Conservation (phyloP, 2,888 invertebrate species). For the Shargacucullia verbasci region DNA sequence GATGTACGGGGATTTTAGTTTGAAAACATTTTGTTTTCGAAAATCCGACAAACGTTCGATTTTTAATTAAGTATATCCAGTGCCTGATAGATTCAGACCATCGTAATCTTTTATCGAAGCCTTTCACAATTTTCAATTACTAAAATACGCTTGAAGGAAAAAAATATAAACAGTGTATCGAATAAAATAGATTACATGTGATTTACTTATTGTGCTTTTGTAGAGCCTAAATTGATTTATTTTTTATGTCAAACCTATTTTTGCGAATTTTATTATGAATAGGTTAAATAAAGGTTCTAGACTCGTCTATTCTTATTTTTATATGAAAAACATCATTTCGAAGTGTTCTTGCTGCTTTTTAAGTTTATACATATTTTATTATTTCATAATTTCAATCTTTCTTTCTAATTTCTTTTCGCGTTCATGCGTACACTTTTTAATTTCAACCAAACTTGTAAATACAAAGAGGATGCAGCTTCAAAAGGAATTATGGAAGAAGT, state of each 20-base stretch:
- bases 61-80: constrained; percentile 21
- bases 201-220: constrained; percentile 1
- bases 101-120: constrained; percentile 23
- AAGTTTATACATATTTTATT: no score
- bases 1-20: constrained; percentile 2
- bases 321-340: no score
- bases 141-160: background rate
- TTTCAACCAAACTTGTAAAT: constrained; percentile 45
- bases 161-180: background rate
- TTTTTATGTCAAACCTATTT: background rate
- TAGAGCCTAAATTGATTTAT: background rate
- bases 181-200: constrained; percentile 1
- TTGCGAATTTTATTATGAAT: background rate
- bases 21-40: constrained; percentile 5
- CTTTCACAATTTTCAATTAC: constrained; percentile 16
- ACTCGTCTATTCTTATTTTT: no score
- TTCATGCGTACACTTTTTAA: constrained; percentile 27
- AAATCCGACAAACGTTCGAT: constrained; percentile 15
- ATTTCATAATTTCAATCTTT: background rate
- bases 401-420: background rate
- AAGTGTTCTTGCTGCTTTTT: no score
- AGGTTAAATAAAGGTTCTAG: background rate
- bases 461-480: constrained; percentile 67
- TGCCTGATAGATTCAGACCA: constrained; percentile 6
- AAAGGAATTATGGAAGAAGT: constrained; percentile 81